A percentile compares a stretch with the other conserved stretches of the same genome.
Evolutionary conservation across 64 coral and sea anemone genomes (phyloP).

Genomic region (Dendronephthya gigantea): DNA sequence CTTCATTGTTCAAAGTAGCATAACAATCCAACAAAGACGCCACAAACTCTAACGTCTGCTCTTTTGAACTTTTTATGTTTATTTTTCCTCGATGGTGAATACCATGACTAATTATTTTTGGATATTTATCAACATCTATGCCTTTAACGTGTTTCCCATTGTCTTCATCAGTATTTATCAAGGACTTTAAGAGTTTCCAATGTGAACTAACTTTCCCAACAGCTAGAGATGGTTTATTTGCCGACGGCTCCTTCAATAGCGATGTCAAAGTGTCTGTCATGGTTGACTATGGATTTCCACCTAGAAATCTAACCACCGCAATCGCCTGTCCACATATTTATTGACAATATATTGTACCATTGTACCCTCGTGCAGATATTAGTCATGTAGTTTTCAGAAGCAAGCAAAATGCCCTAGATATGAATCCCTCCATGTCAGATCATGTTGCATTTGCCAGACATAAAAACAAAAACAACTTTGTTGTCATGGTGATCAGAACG

Average conservation of each 20-base stretch:
- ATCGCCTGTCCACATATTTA: no score
- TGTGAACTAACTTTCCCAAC: not conserved
- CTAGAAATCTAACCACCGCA: no score
- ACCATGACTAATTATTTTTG: not conserved
- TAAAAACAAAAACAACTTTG: not conserved
- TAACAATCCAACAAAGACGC: not conserved
- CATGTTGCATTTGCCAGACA: not conserved
- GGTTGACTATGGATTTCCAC: no score
- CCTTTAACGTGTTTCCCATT: not conserved
- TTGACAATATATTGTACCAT: no score
- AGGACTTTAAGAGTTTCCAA: not conserved
- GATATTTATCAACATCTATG: not conserved
- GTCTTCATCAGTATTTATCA: not conserved
- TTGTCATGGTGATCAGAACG: not conserved
- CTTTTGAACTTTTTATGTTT: not conserved
- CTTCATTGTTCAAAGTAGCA: not conserved
- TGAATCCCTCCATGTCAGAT: not conserved
- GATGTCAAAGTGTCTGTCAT: not conserved
- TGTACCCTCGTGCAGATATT: no score
- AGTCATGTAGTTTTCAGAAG: no score
- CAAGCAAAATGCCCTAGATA: no score
- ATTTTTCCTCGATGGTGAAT: not conserved
- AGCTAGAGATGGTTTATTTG: not conserved
- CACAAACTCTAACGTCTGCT: not conserved
- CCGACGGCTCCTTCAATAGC: not conserved